Percentiles rank a stretch among this genome's conserved stretches.
Conservation (phyloP, 2,113 vertebrate genomes). For the Pelecanus crispus region DNA sequence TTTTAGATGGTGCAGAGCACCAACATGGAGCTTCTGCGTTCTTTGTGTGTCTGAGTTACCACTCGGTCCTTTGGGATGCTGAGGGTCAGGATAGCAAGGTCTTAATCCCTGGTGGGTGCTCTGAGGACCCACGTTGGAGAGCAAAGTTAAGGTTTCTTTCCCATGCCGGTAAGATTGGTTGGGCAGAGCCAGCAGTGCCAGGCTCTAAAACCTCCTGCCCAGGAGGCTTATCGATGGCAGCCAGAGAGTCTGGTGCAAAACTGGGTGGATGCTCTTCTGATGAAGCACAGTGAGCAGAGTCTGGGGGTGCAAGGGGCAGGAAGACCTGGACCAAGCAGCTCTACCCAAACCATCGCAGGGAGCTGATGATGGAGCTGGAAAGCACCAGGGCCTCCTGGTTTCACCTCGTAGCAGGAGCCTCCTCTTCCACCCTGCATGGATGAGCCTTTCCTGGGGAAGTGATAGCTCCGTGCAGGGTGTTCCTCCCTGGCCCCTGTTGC, state of each 20-base stretch:
- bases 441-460: not conserved
- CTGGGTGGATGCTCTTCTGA: not conserved
- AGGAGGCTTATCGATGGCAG: not conserved
- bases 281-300: not conserved
- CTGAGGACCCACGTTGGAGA: not conserved
- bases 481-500: not conserved
- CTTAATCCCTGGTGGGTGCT: not conserved
- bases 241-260: not conserved
- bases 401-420: not conserved
- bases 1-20: not conserved
- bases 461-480: not conserved
- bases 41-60: not conserved
- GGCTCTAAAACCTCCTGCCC: not conserved
- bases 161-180: not conserved
- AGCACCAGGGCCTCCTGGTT: not conserved
- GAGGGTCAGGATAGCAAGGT: not conserved
- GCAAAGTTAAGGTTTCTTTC: not conserved
- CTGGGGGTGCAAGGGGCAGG: not conserved
- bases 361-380: not conserved
- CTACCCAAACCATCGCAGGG: not conserved
- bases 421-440: not conserved
- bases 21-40: not conserved
- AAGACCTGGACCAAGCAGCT: not conserved
- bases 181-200: not conserved
- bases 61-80: not conserved